phyloP scores from a whole-genome alignment of 2,113 vertebrate genomes.

The Tiliqua scincoides region DNA sequence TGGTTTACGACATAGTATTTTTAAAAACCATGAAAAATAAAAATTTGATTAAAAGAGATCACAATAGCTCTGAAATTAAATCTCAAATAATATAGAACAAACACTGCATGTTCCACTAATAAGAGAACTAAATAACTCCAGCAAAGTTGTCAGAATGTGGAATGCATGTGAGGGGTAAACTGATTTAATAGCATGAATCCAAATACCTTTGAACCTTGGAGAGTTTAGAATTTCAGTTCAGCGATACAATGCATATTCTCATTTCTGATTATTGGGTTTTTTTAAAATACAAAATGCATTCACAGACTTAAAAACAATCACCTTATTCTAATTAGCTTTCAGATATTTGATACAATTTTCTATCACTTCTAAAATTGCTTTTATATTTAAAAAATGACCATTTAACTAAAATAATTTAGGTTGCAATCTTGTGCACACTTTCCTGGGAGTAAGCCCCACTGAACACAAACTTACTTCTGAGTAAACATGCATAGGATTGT shows the following conservation, averaged over 20 bases:
- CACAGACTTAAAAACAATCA: not conserved
- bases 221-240: not conserved
- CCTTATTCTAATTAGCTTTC: not conserved
- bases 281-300: not conserved
- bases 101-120: slow-evolving; percentile 16
- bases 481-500: not conserved
- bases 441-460: not conserved
- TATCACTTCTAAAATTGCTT: not conserved
- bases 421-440: not conserved
- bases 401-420: not conserved
- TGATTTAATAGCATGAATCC: slow-evolving; percentile 28
- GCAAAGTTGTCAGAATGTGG: not conserved
- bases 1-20: slow-evolving; percentile 41
- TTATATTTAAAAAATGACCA: not conserved
- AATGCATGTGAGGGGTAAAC: slow-evolving; percentile 5
- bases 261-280: not conserved
- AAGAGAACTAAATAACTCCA: slow-evolving; percentile 39
- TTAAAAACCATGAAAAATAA: slow-evolving; percentile 41
- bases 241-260: not conserved
- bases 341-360: not conserved
- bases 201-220: not conserved
- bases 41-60: slow-evolving; percentile 50
- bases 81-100: slow-evolving; percentile 38
- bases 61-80: slow-evolving; percentile 45
- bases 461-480: not conserved